phyloP scores from a whole-genome alignment of 1,140 invertebrate species.

The Aphelinus certus region DNA sequence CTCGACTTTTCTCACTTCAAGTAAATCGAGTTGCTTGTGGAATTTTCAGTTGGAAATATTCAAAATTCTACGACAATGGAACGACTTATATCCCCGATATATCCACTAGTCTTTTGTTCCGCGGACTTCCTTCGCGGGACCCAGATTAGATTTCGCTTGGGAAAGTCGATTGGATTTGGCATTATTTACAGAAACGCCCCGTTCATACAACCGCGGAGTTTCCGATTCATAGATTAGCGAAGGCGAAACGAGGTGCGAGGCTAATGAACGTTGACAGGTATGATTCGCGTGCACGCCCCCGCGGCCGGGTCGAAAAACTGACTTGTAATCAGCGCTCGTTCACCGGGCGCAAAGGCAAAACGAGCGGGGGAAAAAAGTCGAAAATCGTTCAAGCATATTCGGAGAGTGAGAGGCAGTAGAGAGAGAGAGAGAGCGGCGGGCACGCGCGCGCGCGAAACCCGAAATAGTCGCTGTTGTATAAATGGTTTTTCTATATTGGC shows the following conservation, averaged over 20 bases:
- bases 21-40: too few relatives aligned
- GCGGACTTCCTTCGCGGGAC: too few relatives aligned
- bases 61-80: too few relatives aligned
- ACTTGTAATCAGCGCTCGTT: conserved; percentile 1
- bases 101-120: too few relatives aligned
- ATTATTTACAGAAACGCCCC: too few relatives aligned
- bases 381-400: conserved; percentile 35
- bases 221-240: background rate
- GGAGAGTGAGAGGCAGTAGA: background rate
- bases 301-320: background rate
- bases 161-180: too few relatives aligned
- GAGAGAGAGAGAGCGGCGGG: background rate
- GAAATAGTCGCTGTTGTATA: conserved; percentile 60
- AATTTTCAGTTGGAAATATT: too few relatives aligned
- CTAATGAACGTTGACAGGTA: too few relatives aligned
- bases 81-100: too few relatives aligned
- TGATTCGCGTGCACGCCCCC: conserved; percentile 1
- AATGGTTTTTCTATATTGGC: conserved; percentile 67
- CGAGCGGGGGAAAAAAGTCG: conserved; percentile 5
- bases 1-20: too few relatives aligned
- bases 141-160: too few relatives aligned
- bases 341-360: conserved; percentile 30
- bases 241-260: too few relatives aligned
- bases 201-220: background rate
- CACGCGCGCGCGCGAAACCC: conserved; percentile 2